Percentiles rank a stretch among this genome's conserved stretches.
Conservation (phyloP, 2,113 vertebrate genomes). For the Megaleporinus macrocephalus region DNA sequence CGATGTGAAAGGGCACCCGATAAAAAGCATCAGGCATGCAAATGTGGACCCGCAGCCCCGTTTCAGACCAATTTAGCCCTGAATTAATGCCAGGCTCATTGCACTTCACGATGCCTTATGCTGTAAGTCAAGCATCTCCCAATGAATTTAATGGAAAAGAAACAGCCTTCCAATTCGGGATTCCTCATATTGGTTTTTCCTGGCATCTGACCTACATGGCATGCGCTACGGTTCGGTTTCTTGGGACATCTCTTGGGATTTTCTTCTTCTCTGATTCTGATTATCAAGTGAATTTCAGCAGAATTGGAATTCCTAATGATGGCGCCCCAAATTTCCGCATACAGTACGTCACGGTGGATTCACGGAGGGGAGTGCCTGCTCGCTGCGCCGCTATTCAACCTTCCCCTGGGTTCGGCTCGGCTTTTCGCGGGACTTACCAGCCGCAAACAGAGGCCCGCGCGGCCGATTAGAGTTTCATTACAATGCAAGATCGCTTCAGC, state of each 20-base stretch:
- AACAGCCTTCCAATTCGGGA: background rate
- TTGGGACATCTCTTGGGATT: background rate
- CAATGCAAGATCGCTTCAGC: conserved; percentile 47
- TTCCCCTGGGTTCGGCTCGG: conserved; percentile 17
- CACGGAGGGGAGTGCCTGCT: background rate
- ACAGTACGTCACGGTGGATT: background rate
- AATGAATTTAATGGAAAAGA: background rate
- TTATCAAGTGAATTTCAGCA: background rate
- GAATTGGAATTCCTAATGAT: background rate
- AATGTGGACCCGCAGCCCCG: conserved; percentile 36
- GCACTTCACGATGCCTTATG: conserved; percentile 15
- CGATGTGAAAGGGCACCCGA: conserved; percentile 36
- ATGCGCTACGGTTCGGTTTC: no score
- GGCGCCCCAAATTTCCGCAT: background rate
- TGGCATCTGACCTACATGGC: background rate
- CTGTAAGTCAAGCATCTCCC: conserved; percentile 20
- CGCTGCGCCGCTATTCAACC: background rate
- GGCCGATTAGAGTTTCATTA: conserved; percentile 55
- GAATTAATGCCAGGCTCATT: conserved; percentile 32
- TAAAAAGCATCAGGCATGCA: conserved; percentile 47
- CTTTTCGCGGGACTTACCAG: conserved; percentile 34
- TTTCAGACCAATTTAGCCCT: conserved; percentile 48
- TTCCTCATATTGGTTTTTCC: background rate
- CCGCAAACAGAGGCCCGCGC: conserved; percentile 22
- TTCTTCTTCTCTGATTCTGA: background rate